A percentile compares a stretch with the other conserved stretches of the same genome.
Conservation (phyloP, 2,888 invertebrate genomes). For the Dynastes maya region DNA sequence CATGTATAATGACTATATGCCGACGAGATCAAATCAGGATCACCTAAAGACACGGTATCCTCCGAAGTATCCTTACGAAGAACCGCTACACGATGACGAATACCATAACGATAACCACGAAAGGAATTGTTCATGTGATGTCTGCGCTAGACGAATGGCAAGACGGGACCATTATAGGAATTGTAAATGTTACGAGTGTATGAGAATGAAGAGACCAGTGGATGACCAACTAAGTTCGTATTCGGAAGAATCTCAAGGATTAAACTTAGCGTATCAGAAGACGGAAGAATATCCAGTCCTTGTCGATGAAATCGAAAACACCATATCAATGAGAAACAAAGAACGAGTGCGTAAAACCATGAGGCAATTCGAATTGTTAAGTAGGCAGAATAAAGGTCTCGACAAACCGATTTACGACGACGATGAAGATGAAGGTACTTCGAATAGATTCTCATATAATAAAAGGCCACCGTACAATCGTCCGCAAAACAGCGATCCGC, state of each 20-base stretch:
- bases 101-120: conserved; percentile 48
- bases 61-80: conserved; percentile 50
- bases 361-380: conserved; percentile 66
- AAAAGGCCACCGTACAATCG: conserved; percentile 46
- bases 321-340: conserved; percentile 65
- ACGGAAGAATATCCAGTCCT: conserved; percentile 66
- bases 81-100: conserved; percentile 45
- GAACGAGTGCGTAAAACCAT: conserved; percentile 66
- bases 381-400: conserved; percentile 64
- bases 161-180: conserved; percentile 51
- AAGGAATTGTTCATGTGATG: conserved; percentile 49
- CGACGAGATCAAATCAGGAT: conserved; percentile 42
- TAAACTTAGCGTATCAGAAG: conserved; percentile 66
- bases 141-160: conserved; percentile 40
- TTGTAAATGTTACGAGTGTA: conserved; percentile 50
- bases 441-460: conserved; percentile 34
- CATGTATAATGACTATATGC: conserved; percentile 48
- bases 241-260: conserved; percentile 46
- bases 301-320: conserved; percentile 67
- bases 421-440: conserved; percentile 55
- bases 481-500: conserved; percentile 18
- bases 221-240: conserved; percentile 48
- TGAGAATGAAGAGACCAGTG: conserved; percentile 37
- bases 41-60: conserved; percentile 35
- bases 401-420: conserved; percentile 64